Conservation (phyloP, 1,140 invertebrate species). For the Berghia stephanieae region DNA sequence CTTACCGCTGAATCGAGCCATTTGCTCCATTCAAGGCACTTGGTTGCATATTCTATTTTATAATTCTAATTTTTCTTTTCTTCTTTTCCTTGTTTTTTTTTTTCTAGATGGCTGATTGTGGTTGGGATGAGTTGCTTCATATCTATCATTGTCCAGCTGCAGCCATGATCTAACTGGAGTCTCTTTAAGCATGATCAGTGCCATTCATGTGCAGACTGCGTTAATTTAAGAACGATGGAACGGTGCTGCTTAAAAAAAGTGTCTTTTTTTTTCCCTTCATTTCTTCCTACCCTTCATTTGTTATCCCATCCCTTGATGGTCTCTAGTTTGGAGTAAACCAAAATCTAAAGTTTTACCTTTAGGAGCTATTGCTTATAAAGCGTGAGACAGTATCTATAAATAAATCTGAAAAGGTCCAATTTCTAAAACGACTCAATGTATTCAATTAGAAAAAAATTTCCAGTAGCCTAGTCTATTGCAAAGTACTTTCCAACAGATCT, state of each 20-base stretch:
- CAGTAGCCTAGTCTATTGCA: no score
- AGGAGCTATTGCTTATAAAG: background rate
- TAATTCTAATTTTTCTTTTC: background rate
- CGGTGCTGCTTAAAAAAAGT: constrained; percentile 75
- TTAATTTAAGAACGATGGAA: background rate
- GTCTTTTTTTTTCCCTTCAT: background rate
- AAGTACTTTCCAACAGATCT: no score
- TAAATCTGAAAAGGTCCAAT: background rate
- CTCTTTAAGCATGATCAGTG: background rate
- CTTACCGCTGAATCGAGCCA: no score
- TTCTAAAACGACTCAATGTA: no score
- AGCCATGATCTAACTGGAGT: background rate
- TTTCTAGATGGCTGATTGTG: constrained; percentile 25
- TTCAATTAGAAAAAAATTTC: no score
- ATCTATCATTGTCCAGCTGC: background rate
- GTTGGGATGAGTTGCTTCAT: constrained; percentile 29
- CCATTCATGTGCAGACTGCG: background rate
- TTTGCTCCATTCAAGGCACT: no score
- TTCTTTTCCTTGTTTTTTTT: background rate
- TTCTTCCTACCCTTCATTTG: no score
- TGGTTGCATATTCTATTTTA: background rate
- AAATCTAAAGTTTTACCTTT: background rate
- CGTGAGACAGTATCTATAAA: no score
- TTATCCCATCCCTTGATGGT: background rate
- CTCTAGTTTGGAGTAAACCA: background rate